Conservation (phyloP, 64 coral and sea anemone species). For the Acropora yongei region DNA sequence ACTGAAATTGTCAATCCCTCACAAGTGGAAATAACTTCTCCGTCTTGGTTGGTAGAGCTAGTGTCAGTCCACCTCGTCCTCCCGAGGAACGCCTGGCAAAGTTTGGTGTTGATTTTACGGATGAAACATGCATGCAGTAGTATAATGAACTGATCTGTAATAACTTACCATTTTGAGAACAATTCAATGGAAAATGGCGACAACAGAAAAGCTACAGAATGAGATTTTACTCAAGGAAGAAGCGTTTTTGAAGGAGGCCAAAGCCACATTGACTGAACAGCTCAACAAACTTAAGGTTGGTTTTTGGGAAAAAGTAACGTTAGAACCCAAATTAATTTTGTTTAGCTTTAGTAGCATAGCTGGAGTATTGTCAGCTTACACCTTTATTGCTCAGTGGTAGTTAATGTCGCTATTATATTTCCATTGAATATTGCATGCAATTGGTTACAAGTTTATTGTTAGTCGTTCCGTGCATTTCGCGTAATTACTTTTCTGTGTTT, state of each 20-base stretch:
- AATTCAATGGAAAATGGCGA: not conserved
- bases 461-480: too few species aligned
- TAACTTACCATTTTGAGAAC: not conserved
- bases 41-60: not conserved
- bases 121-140: too few species aligned
- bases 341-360: not conserved
- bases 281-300: conserved; percentile 57
- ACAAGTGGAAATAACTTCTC: not conserved
- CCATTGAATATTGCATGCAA: too few species aligned
- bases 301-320: too few species aligned
- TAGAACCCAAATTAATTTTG: too few species aligned
- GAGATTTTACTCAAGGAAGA: conserved; percentile 59
- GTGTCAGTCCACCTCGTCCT: not conserved
- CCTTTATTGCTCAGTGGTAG: too few species aligned
- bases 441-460: not conserved
- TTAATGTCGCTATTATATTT: too few species aligned
- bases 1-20: not conserved
- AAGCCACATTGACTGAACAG: conserved; percentile 39
- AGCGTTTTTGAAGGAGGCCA: conserved; percentile 29
- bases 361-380: too few species aligned
- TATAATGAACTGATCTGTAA: too few species aligned
- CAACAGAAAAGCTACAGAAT: conserved; percentile 33
- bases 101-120: not conserved
- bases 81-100: not conserved
- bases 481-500: not conserved